Base-by-base conservation (phyloP, 2,797 vertebrate species). In the Hyperoplus lanceolatus region DNA sequence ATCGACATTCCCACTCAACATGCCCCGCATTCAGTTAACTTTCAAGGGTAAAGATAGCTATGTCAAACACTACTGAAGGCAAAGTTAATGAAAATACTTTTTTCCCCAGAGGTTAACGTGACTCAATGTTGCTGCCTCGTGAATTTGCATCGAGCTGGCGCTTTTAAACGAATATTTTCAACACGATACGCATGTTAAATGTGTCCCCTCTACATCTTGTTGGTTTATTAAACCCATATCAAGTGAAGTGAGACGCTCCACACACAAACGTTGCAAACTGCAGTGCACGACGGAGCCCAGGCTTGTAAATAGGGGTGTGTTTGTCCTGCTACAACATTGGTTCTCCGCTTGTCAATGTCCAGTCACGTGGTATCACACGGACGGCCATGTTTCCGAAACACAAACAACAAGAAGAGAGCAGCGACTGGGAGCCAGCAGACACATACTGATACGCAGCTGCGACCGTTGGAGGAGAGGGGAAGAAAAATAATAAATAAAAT, bases 341-440 rank as follows among this genome's bases (percentile, higher is more conserved):
- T 61, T 88, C 18, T 75, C 81, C n/a, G 86, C 91, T 91, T 90
- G 90, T 92, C 91, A 92, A 58, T 88, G 90, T 73, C 64, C 79
- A 73, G 90, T 94, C 93, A 94, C 93, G 93, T 94, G 93, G 93
- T 94, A 78, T 87, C 83, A 88, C 88, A 92, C 78, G 91, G 93
- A 93, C 96, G 94, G 96, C 96, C 96, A 97, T 97, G 95, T 97
- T 97, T 96, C 94, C 95, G 95, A 96, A 97, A 97, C 96, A 96
- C 96, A 97, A 97, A 97, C 96, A 97, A 95, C 95, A 96, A 96
- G 94, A 95, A 94, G 93, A 94, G 93, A 94, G 93, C 85, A 94
- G 93, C 91, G 93, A 93, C 81, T 66, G 74, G 89, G 85, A 93
- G 89, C 90, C 88, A 92, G 93, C 91, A 92, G 93, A 94, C 90